Percentiles rank a stretch among this genome's conserved stretches.
Evolutionary conservation across 2,113 vertebrate genomes (phyloP).

Genomic region (Eleginops maclovinus): DNA sequence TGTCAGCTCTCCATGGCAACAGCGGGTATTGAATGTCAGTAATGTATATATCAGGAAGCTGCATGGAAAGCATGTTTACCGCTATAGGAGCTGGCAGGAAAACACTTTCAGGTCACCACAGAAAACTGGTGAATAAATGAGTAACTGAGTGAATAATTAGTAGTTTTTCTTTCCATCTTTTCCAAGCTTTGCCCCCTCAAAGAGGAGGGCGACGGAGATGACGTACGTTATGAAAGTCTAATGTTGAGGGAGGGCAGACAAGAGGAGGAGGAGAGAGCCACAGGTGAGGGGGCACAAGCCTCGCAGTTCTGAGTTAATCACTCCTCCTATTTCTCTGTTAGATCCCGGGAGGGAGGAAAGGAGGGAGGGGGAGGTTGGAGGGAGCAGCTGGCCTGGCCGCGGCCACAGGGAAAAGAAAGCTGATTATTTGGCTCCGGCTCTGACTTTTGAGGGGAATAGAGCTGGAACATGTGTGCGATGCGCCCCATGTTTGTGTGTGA

Average conservation of each 20-base stretch:
- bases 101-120: slow-evolving; percentile 3
- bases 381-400: slow-evolving; percentile 73
- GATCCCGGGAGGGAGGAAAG: slow-evolving; percentile 46
- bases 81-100: slow-evolving; percentile 16
- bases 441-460: slow-evolving; percentile 47
- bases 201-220: slow-evolving; percentile 9
- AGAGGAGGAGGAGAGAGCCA: slow-evolving; percentile 49
- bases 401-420: slow-evolving; percentile 70
- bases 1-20: slow-evolving; percentile 64
- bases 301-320: slow-evolving; percentile 74
- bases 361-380: slow-evolving; percentile 1
- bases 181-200: background rate
- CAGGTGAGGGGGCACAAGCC: slow-evolving; percentile 71
- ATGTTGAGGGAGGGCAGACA: slow-evolving; percentile 40
- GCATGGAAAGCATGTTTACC: background rate
- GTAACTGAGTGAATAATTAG: slow-evolving; percentile 9
- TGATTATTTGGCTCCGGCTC: slow-evolving; percentile 66
- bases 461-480: slow-evolving; percentile 27
- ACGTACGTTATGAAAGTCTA: slow-evolving; percentile 25
- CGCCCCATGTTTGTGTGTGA: background rate
- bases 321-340: slow-evolving; percentile 70
- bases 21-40: slow-evolving; percentile 26
- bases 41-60: slow-evolving; percentile 23
- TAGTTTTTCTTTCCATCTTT: background rate
- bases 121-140: background rate